These are phyloP conservation scores for Palythoa grandis DNA, from an alignment of 92 coral and sea anemone genomes.

Conservation along the genomic window DNA sequence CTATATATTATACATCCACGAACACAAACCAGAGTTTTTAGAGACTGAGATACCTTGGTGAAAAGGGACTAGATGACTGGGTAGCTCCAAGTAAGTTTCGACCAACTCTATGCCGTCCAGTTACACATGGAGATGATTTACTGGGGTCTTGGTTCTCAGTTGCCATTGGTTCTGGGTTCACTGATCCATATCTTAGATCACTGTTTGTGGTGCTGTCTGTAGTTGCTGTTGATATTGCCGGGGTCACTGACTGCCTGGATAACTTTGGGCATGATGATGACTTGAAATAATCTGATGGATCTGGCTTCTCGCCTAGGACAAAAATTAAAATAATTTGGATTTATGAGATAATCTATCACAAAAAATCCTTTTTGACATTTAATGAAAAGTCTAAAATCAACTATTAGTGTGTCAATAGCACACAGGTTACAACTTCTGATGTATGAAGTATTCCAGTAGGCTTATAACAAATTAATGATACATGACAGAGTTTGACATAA, in stretches of 20 bases:
- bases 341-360: too few relatives aligned
- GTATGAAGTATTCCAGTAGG: too few relatives aligned
- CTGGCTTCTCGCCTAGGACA: constrained; percentile 89
- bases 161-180: constrained; percentile 74
- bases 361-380: too few relatives aligned
- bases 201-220: constrained; percentile 70
- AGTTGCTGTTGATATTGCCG: constrained; percentile 77
- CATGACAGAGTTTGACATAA: too few relatives aligned
- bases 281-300: constrained; percentile 90
- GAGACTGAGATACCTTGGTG: constrained; percentile 72
- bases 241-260: constrained; percentile 82
- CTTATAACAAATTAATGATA: too few relatives aligned
- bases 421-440: too few relatives aligned
- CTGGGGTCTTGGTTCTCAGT: constrained; percentile 98
- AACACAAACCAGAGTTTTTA: neutral
- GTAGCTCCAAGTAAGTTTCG: constrained; percentile 87
- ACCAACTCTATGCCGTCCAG: constrained; percentile 82
- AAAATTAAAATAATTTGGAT: neutral
- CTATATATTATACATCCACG: too few relatives aligned
- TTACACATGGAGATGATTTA: constrained; percentile 57
- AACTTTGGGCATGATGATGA: constrained; percentile 87
- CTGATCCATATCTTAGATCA: constrained; percentile 65
- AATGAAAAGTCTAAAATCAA: too few relatives aligned
- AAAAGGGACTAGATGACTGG: constrained; percentile 80
- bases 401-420: too few relatives aligned